Conservation (phyloP, 1,140 invertebrate species). For the Macrobrachium rosenbergii region DNA sequence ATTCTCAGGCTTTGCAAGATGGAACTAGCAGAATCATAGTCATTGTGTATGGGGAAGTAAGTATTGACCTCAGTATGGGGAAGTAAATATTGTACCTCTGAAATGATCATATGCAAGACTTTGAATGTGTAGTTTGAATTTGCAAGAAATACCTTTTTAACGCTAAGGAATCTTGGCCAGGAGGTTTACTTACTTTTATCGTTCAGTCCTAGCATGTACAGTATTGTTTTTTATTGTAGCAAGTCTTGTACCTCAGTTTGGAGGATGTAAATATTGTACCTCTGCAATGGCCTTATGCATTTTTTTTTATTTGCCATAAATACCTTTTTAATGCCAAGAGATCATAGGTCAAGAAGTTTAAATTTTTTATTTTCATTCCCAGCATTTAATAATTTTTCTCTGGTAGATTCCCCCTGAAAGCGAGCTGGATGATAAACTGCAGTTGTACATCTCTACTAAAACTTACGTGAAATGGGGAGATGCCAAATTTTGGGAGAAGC, state of each 20-base stretch:
- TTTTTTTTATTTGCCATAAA: too few relatives aligned
- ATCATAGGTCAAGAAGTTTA: not conserved
- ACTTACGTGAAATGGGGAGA: conserved; percentile 54
- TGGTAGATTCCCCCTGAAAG: conserved; percentile 44
- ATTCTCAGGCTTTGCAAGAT: conserved; percentile 81
- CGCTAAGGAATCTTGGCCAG: too few relatives aligned
- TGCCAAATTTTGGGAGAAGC: conserved; percentile 56
- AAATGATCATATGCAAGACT: too few relatives aligned
- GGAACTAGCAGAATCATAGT: conserved; percentile 81
- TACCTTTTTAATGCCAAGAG: not conserved
- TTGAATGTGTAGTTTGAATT: not conserved
- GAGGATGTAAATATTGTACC: too few relatives aligned
- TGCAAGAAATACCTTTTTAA: too few relatives aligned
- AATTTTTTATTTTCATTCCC: not conserved
- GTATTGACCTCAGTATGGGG: not conserved
- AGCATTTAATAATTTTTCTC: not conserved
- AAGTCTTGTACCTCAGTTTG: too few relatives aligned
- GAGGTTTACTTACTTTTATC: too few relatives aligned
- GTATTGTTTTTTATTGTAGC: too few relatives aligned
- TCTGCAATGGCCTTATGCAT: too few relatives aligned
- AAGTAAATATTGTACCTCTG: not conserved
- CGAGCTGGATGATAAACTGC: conserved; percentile 52
- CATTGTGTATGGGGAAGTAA: conserved; percentile 80
- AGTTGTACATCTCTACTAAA: conserved; percentile 48
- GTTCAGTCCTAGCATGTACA: too few relatives aligned